These are phyloP conservation scores for Halcyon badia DNA, from an alignment of 2,797 vertebrate genomes.

Conservation along the genomic window DNA sequence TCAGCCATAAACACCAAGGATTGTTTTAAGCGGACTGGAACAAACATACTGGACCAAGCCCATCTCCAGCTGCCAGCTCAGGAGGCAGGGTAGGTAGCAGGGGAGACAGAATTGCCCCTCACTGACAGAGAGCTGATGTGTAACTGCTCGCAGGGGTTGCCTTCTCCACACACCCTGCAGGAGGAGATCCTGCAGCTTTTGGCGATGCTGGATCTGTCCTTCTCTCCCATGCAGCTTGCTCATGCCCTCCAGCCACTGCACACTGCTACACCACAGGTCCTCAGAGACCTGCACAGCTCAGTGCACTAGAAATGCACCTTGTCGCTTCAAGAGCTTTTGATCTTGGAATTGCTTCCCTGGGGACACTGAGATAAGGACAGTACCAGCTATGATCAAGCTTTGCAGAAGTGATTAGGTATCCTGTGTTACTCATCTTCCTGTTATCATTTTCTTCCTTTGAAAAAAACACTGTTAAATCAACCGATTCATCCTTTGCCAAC, in stretches of 20 bases:
- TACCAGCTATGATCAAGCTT: not conserved
- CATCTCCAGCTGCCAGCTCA: not conserved
- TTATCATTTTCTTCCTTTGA: conserved; percentile 41
- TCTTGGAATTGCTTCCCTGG: not conserved
- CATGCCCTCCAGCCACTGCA: not conserved
- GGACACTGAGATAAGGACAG: conserved; percentile 22
- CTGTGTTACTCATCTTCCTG: conserved; percentile 60
- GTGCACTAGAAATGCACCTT: not conserved
- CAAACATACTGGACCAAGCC: not conserved
- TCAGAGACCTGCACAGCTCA: not conserved
- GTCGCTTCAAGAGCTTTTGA: conserved; percentile 18
- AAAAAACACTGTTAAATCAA: not conserved
- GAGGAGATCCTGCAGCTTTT: not conserved
- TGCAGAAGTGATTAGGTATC: conserved; percentile 30
- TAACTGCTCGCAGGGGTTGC: not conserved
- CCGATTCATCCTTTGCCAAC: conserved; percentile 37
- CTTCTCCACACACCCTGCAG: not conserved
- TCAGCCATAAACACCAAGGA: conserved; percentile 9
- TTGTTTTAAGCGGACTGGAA: conserved; percentile 23
- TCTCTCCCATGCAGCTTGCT: fast-evolving
- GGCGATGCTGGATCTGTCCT: not conserved
- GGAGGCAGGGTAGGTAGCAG: not conserved
- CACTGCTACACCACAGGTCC: fast-evolving
- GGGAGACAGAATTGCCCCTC: not conserved
- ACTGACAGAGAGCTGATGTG: not conserved